A percentile compares a stretch with the other conserved stretches of the same genome.
These are phyloP conservation scores for Nephrocerus scutellatus DNA, from an alignment of 2,888 invertebrate species.

Conservation along the genomic window DNA sequence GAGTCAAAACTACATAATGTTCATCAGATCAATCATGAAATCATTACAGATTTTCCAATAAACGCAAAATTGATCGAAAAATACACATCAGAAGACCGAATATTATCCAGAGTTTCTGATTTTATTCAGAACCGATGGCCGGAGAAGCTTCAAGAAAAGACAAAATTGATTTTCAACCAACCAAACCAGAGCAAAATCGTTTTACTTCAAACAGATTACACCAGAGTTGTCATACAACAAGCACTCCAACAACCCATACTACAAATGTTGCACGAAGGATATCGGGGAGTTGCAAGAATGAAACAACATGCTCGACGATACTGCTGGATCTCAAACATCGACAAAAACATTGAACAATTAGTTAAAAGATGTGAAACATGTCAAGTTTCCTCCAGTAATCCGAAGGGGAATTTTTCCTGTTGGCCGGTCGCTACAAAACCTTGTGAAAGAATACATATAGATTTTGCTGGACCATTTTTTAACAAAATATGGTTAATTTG, in stretches of 20 bases:
- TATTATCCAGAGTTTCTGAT: conserved; percentile 6
- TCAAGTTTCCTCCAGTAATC: conserved; percentile 5
- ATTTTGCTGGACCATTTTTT: too few relatives aligned
- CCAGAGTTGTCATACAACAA: conserved; percentile 11
- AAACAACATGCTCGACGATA: conserved; percentile 18
- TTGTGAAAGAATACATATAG: too few relatives aligned
- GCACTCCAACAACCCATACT: conserved; percentile 8
- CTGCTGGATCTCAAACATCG: conserved; percentile 18
- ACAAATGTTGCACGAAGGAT: conserved; percentile 15
- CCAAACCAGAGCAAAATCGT: conserved; percentile 11
- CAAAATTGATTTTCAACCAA: conserved; percentile 10
- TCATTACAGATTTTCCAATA: conserved; percentile 12
- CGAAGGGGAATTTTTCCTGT: conserved; percentile 8
- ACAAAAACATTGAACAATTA: conserved; percentile 9
- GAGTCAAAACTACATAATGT: conserved; percentile 12
- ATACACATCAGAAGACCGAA: conserved; percentile 3
- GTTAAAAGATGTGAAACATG: conserved; percentile 5
- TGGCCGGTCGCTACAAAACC: too few relatives aligned
- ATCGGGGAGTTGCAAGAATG: conserved; percentile 19
- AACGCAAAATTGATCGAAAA: conserved; percentile 6
- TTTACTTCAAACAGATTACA: conserved; percentile 15
- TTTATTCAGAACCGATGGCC: conserved; percentile 16
- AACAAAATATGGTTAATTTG: too few relatives aligned
- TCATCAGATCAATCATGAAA: conserved; percentile 5
- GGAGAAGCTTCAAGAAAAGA: conserved; percentile 1